phyloP scores from a whole-genome alignment of 2,888 invertebrate genomes.

The Amorpha juglandis region DNA sequence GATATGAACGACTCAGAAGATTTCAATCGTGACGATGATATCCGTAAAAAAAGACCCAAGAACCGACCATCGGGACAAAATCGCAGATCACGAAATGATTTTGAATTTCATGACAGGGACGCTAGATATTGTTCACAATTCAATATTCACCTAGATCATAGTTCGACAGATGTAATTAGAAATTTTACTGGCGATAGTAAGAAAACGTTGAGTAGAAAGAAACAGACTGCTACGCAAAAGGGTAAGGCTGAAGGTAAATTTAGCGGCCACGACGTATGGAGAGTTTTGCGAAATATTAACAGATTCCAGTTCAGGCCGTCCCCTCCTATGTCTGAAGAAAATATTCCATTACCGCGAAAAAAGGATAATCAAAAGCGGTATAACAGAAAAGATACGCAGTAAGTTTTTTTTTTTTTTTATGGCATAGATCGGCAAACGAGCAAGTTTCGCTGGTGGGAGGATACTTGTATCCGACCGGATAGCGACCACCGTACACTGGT shows the following conservation, averaged over 20 bases:
- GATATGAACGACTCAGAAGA: constrained; percentile 75
- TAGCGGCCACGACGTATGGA: constrained; percentile 66
- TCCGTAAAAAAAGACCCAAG: constrained; percentile 49
- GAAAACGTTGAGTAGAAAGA: constrained; percentile 38
- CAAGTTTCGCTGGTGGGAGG: too few relatives aligned
- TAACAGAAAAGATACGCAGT: constrained; percentile 59
- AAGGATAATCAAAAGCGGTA: constrained; percentile 44
- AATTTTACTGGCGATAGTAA: constrained; percentile 53
- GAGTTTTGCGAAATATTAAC: constrained; percentile 69
- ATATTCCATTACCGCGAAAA: constrained; percentile 49
- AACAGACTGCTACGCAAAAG: constrained; percentile 33
- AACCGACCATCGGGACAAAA: constrained; percentile 48
- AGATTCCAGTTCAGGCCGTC: constrained; percentile 66
- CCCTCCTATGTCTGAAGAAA: constrained; percentile 65
- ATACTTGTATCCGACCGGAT: too few relatives aligned
- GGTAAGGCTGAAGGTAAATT: constrained; percentile 40
- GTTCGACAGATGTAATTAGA: constrained; percentile 60
- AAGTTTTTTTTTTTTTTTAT: constrained; percentile 29
- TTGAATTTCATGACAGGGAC: constrained; percentile 60
- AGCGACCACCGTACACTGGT: too few relatives aligned
- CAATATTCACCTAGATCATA: constrained; percentile 59
- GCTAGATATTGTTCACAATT: constrained; percentile 59
- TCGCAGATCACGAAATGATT: constrained; percentile 45
- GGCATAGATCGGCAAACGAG: too few relatives aligned
- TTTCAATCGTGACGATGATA: constrained; percentile 46